Conservation (phyloP, 2,888 invertebrate genomes). For the Athrips mouffetella region DNA sequence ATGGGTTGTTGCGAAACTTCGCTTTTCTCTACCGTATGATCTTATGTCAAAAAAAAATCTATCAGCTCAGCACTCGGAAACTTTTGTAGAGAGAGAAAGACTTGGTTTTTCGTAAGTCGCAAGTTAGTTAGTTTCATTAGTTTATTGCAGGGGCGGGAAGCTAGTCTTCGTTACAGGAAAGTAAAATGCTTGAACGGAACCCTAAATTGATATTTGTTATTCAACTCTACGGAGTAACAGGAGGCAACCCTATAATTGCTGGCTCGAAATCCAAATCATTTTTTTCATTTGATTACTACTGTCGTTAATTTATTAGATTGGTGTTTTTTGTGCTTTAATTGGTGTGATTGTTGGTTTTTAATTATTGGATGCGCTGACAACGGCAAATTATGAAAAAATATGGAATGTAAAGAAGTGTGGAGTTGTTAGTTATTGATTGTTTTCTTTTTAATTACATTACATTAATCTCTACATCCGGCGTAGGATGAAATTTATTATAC, state of each 20-base stretch:
- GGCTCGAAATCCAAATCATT: constrained; percentile 13
- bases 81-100: no score
- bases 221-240: neutral
- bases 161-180: no score
- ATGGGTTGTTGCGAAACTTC: no score
- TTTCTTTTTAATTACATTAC: neutral
- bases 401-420: constrained; percentile 8
- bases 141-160: no score
- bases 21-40: no score
- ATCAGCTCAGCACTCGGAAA: no score
- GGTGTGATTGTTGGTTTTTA: constrained; percentile 7
- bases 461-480: neutral
- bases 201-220: neutral
- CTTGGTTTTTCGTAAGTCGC: no score
- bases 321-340: constrained; percentile 6
- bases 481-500: no score
- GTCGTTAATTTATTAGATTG: constrained; percentile 24
- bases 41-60: no score
- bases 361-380: constrained; percentile 4
- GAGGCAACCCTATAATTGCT: constrained; percentile 19
- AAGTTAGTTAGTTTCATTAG: no score
- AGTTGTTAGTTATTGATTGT: neutral
- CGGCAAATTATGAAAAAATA: neutral
- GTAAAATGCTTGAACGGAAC: neutral
- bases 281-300: constrained; percentile 24